Evolutionary conservation across 1,140 invertebrate genomes (phyloP).

Genomic region (Tenebrio molitor): DNA sequence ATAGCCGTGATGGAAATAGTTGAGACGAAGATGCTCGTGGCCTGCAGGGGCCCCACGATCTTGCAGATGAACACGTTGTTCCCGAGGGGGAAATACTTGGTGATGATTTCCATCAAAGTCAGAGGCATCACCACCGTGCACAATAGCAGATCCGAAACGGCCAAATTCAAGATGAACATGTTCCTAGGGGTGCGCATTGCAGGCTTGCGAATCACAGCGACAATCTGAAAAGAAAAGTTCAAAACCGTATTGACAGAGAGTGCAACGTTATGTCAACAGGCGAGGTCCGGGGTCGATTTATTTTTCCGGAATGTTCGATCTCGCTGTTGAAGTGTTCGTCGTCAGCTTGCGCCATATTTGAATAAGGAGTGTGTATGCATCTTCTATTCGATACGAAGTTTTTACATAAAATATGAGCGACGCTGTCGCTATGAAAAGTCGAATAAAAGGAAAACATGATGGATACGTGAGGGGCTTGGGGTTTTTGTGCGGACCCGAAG

Average conservation of each 20-base stretch:
- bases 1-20: slow-evolving; percentile 93
- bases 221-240: slow-evolving; percentile 61
- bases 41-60: slow-evolving; percentile 84
- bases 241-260: background rate
- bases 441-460: too few relatives aligned
- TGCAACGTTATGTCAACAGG: too few relatives aligned
- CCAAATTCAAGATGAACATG: slow-evolving; percentile 92
- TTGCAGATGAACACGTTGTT: slow-evolving; percentile 80
- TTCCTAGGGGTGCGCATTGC: slow-evolving; percentile 89
- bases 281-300: too few relatives aligned
- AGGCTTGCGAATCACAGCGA: slow-evolving; percentile 79
- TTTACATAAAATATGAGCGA: too few relatives aligned
- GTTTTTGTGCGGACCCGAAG: too few relatives aligned
- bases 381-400: too few relatives aligned
- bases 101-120: slow-evolving; percentile 84
- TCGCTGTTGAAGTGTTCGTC: too few relatives aligned
- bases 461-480: too few relatives aligned
- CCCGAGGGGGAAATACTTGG: slow-evolving; percentile 82
- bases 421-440: too few relatives aligned
- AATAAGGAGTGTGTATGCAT: too few relatives aligned
- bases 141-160: slow-evolving; percentile 86
- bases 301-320: too few relatives aligned
- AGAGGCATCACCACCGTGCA: slow-evolving; percentile 90
- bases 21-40: slow-evolving; percentile 89
- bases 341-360: too few relatives aligned